Evolutionary conservation across 2,888 invertebrate genomes (phyloP), one percentile per base, ranked within the genome.

Genomic region (Eupithecia abbreviata): DNA sequence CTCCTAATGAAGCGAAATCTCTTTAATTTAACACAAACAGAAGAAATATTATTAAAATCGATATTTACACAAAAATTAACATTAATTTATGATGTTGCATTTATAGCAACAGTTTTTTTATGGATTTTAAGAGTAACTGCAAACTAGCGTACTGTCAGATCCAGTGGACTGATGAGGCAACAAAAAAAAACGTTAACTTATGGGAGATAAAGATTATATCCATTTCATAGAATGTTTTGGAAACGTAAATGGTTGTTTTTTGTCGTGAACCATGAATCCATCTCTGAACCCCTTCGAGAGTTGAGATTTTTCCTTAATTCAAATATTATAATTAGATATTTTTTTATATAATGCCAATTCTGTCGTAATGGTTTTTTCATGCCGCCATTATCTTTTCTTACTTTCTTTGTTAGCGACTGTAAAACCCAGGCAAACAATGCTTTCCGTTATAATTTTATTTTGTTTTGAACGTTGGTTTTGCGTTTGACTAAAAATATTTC

Each of bases 271-370:
- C 1, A n/a, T 68, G 10, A 68, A 45, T 18, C 42, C n/a, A 55
- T n/a, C n/a, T 18, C n/a, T 18, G 7, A 45, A 45, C 68, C 68
- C 68, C 47, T 47, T 68, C 30, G 30, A 30, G 30, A 30, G n/a
- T 18, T 2, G 45, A 45, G 68, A 18, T 45, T 45, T 18, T 45
- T 45, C 68, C n/a, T n/a, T 2, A 9, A 68, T 45, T 68, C 43
- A 43, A 66, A 45, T 45, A 68, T 18, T 68, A n/a, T 68, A 45
- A 47, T 45, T 42, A 47, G n/a, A 68, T 68, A n/a, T 10, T n/a
- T 18, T 68, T 68, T 68, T n/a, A 58, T 18, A 47, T 18, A 68
- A 68, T 47, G 18, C 7, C 18, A 12, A 15, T n/a, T 68, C 47
- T 45, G 15, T 5, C 15, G 12, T 47, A 45, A 68, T 45, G 43